Conservation (phyloP, 2,797 vertebrate genomes). For the Carcharodon carcharias region DNA sequence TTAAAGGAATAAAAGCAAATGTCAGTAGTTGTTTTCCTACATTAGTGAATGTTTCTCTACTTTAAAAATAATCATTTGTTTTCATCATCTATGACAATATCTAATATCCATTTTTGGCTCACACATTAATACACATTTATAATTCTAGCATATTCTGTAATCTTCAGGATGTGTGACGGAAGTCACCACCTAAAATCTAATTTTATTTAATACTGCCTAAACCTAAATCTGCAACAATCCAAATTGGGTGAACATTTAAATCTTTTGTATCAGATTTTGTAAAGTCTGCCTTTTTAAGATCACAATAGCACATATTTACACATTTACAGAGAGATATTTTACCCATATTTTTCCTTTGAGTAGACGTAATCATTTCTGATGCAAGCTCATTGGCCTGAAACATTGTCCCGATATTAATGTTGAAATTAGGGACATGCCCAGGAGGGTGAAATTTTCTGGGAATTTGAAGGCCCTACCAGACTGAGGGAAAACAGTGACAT, state of each 20-base stretch:
- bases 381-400: neutral
- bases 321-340: neutral
- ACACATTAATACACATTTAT: neutral
- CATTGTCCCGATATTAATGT: neutral
- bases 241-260: neutral
- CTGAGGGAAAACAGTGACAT: neutral
- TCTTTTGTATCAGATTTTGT: neutral
- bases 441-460: neutral
- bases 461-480: neutral
- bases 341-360: neutral
- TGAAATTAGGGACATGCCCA: neutral
- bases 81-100: neutral
- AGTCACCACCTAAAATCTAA: neutral
- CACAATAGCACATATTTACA: neutral
- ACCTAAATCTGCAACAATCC: neutral
- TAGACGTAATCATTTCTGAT: neutral
- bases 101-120: neutral
- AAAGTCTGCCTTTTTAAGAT: neutral
- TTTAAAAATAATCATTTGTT: neutral
- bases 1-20: neutral
- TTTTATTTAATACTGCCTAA: neutral
- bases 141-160: neutral
- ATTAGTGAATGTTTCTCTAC: neutral
- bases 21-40: neutral
- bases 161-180: neutral